Base-by-base conservation (phyloP, 2,888 invertebrate species). In the Parapristionchus giblindavisi region DNA sequence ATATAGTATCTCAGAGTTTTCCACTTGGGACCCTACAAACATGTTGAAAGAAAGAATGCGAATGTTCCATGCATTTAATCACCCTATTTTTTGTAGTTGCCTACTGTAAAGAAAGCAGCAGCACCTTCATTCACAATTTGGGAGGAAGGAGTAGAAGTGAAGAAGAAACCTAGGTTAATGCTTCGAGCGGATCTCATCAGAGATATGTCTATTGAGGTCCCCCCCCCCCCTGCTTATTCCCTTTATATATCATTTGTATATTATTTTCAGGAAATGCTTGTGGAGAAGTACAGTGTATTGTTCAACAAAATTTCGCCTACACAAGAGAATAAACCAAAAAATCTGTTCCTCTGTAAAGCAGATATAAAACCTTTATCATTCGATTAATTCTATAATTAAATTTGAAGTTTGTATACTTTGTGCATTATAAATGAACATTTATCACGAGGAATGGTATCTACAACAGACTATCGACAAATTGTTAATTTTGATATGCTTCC, bases 111-210 rank as follows among this genome's bases (percentile, higher is more conserved):
- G 63, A 40, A n/a, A 14, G 40, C 8, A 24, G 38, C 32, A 24
- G 34, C 14, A n/a, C 63, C 63, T 24, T 27, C 48, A 1, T 66
- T 66, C 21, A 66, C 66, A 3, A 38, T 66, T 14, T 66, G 51
- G 48, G 48, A 71, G 40, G 71, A 71, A 56, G 71, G 71, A 38
- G 71, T 36, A 24, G 56, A 54, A 56, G 71, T 21, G 17, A 56
- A 54, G 24, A 56, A 54, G 56, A 71, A 71, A 40, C 36, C 71
- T n/a, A 56, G 71, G 17, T n/a, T 71, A 8, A 71, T 71, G 71
- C 21, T 71, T 21, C 32, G 29, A 56, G 56, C 54, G 40, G 40
- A 56, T 1, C 40, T 52, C 36, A 71, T 71, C 56, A 52, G 56
- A 29, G 71, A 71, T 34, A 8, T 5, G 3, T 71, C 71, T n/a